Evolutionary conservation across 1,140 invertebrate species (phyloP), one percentile per base, ranked within the genome.

Genomic region (Sipha flava): DNA sequence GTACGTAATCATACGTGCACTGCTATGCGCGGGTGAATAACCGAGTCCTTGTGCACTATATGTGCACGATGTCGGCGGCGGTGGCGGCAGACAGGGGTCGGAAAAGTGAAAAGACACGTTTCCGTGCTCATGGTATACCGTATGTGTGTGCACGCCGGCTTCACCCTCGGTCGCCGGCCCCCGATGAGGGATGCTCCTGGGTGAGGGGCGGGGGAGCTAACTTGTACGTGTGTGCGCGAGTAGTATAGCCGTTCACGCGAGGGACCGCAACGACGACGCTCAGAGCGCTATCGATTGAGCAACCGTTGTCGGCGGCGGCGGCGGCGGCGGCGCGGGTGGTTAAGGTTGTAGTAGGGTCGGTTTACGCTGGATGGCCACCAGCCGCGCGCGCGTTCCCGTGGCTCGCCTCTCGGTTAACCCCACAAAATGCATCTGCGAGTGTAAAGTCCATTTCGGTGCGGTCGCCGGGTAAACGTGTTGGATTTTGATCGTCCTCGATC

Each of bases 381-480:
- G 73, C 29, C 73, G 73, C 73, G 73, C 73, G 34, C 21, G 31
- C 21, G 73, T 57, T 34, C 37, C 47, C 70, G 43, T 12, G 21
- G 40, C 40, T 18, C 49, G 52, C 31, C 49, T 37, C 62, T 49
- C 26, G 34, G 47, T 31, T 54, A 75, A 77, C 73, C 73, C 73
- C 52, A 57, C n/a, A 37, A 77, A 54, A 18, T 43, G 49, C 73
- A 59, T 29, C 52, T 14, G 49, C 72, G 72, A 16, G 47, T 40
- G 40, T 21, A 40, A 59, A 59, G 52, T 57, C 73, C 73, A 43
- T 77, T 59, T 77, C 52, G 73, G 73, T 57, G 52, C 23, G 73
- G 34, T 77, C 73, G 52, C 73, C 73, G 73, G 73, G 52, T 16
- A 52, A 75, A 54, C 72, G 72, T 23, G 72, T 75, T 72, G 68